Percentiles rank a stretch among this genome's conserved stretches.
phyloP scores from a whole-genome alignment of 2,797 vertebrate species.

The Scolopax rusticola region DNA sequence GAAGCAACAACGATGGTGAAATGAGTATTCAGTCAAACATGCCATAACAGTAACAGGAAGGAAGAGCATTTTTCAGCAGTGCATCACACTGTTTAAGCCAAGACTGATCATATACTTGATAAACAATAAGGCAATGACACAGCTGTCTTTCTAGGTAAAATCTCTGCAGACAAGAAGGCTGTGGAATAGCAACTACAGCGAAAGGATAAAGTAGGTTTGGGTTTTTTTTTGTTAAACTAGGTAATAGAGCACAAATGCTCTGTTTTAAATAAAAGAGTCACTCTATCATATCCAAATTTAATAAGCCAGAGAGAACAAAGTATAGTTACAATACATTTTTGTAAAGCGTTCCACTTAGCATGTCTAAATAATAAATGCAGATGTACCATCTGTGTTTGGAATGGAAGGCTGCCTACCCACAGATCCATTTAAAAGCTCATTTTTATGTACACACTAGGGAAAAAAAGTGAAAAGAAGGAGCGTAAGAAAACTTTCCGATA shows the following conservation, averaged over 20 bases:
- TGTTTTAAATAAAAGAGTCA: not conserved
- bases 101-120: not conserved
- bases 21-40: not conserved
- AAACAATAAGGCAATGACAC: not conserved
- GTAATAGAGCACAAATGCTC: not conserved
- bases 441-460: constrained; percentile 6
- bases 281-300: not conserved
- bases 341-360: constrained; percentile 8
- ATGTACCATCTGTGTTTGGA: constrained; percentile 29
- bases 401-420: constrained; percentile 12
- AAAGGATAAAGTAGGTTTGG: not conserved
- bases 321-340: not conserved
- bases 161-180: not conserved
- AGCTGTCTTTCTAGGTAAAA: not conserved
- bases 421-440: constrained; percentile 29
- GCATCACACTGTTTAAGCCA: not conserved
- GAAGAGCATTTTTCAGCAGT: not conserved
- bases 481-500: not conserved
- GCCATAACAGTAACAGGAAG: not conserved
- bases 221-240: not conserved
- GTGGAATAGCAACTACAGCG: not conserved
- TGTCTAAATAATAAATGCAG: constrained; percentile 45
- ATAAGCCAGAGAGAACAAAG: not conserved
- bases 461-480: not conserved
- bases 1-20: not conserved